A percentile compares a stretch with the other conserved stretches of the same genome.
phyloP scores from a whole-genome alignment of 2,888 invertebrate genomes.

The Mesorhabditis spiculigera region DNA sequence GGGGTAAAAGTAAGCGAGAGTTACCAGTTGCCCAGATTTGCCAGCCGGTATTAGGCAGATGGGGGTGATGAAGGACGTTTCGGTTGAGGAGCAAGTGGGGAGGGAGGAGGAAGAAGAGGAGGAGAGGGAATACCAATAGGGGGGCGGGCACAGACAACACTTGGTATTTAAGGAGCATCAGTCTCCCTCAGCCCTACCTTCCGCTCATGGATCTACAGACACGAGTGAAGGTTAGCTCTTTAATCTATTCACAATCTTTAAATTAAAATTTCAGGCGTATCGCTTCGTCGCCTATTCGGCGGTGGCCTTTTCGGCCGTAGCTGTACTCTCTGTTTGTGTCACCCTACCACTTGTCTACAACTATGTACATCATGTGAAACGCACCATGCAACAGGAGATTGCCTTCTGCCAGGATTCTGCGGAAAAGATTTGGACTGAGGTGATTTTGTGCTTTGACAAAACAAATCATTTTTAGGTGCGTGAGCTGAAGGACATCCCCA shows the following conservation, averaged over 20 bases:
- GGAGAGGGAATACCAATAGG: too few species aligned
- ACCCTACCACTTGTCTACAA: constrained; percentile 38
- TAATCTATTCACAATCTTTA: neutral
- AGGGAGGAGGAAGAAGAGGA: neutral
- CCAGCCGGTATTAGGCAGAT: neutral
- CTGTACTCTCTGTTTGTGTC: constrained; percentile 34
- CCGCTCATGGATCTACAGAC: neutral
- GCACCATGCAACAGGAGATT: constrained; percentile 33
- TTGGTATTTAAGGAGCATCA: too few species aligned
- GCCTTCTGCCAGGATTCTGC: constrained; percentile 36
- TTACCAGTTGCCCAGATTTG: too few species aligned
- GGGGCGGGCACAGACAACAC: too few species aligned
- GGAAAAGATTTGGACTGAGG: constrained; percentile 35
- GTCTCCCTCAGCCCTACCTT: neutral
- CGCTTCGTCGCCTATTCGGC: constrained; percentile 41
- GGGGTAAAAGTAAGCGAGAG: too few species aligned
- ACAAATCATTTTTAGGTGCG: neutral
- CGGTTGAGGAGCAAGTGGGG: neutral
- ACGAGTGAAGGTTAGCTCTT: neutral
- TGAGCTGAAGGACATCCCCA: neutral
- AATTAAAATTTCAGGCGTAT: constrained; percentile 22
- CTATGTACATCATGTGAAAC: constrained; percentile 38
- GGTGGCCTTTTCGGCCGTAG: constrained; percentile 37
- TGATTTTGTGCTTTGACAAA: constrained; percentile 9
- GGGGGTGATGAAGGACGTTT: neutral